Base-by-base conservation (phyloP, 2,888 invertebrate genomes). In the Adela reaumurella region DNA sequence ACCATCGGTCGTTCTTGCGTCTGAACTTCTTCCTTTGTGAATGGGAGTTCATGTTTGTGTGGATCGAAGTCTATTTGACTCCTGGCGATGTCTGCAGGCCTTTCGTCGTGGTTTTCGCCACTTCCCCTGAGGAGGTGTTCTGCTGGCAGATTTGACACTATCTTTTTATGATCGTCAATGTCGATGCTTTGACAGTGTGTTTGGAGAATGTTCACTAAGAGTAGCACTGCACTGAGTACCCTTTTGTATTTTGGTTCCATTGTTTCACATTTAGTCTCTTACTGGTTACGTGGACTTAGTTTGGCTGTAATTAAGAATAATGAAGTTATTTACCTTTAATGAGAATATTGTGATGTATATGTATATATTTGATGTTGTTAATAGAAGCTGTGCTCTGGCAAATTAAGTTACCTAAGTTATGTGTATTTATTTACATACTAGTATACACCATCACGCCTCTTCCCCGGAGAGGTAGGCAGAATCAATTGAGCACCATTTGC, bases 1-100 rank as follows among this genome's bases (percentile, higher is more conserved):
- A 46, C 47, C 18, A 35, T 49, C 5, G 52, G 50, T 17, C 54
- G 48, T 43, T 53, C 49, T 29, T 50, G 51, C 4, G 24, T 24
- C 5, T 24, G 24, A 8, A 11, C 14, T 3, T 35, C 14, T 35
- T 35, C 24, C 5, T 35, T 35, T 4, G 3, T 35, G n/a, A 35
- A 35, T 35, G 8, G 35, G 5, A 24, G 24, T 24, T 24, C 24
- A 8, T 24, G 24, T 24, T 24, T 4, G 8, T 24, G 4, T 6
- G 24, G 24, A 8, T 24, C 8, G 24, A 24, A 24, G 4, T 4
- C 35, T 8, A 11, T 35, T 35, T 35, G 35, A 24, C 24, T 35
- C 14, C 35, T 8, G 3, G 14, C 46, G 5, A 35, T 43, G 1
- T 42, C 43, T 11, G 43, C 24, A 18, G 20, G 24, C 11, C 42